Evolutionary conservation across 2,888 invertebrate genomes (phyloP).

Genomic region (Amphiduros pacificus): DNA sequence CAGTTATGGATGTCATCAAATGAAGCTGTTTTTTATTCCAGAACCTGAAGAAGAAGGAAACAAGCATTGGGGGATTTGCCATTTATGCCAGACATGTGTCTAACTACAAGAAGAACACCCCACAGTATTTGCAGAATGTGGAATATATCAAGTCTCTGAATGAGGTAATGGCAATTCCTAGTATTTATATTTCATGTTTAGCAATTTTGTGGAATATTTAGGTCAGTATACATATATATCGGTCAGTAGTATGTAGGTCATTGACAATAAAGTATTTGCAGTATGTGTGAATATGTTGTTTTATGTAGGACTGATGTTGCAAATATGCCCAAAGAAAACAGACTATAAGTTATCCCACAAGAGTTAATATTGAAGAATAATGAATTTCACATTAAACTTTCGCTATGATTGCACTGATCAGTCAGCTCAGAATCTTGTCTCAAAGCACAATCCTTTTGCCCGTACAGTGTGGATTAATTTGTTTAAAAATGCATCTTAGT

Average conservation of each 20-base stretch:
- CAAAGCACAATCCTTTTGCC: too few relatives aligned
- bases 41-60: constrained; percentile 51
- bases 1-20: too few relatives aligned
- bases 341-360: too few relatives aligned
- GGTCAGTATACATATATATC: neutral
- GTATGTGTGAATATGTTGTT: neutral
- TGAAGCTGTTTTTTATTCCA: too few relatives aligned
- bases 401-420: too few relatives aligned
- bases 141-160: constrained; percentile 57
- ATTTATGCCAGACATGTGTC: constrained; percentile 51
- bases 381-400: too few relatives aligned
- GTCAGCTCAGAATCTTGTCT: too few relatives aligned
- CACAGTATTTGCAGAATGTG: constrained; percentile 48
- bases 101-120: constrained; percentile 50
- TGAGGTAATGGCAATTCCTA: constrained; percentile 43
- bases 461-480: too few relatives aligned
- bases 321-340: too few relatives aligned
- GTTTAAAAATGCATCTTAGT: too few relatives aligned
- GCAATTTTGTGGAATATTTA: neutral
- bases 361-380: too few relatives aligned
- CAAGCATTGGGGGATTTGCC: constrained; percentile 51
- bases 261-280: neutral
- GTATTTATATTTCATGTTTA: neutral
- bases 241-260: neutral
- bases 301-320: too few relatives aligned